Conservation (phyloP, 2,888 invertebrate genomes). For the Macrosoma leucophasiata region DNA sequence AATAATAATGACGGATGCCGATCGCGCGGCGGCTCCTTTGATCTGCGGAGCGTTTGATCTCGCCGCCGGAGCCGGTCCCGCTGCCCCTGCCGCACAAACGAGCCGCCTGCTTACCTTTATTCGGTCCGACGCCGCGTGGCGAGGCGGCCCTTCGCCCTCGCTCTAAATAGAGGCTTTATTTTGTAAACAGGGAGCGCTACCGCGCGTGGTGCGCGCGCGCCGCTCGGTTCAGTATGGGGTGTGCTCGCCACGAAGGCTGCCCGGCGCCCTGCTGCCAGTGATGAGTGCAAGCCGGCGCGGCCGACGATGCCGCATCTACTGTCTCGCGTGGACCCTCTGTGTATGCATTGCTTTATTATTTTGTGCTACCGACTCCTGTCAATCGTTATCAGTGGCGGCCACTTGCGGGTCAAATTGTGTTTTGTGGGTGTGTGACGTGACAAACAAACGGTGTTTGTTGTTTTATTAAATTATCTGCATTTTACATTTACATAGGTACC, state of each 20-base stretch:
- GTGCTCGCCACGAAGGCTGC: constrained; percentile 36
- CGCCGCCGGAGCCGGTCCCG: constrained; percentile 69
- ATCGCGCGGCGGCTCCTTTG: constrained; percentile 75
- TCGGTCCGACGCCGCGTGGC: constrained; percentile 68
- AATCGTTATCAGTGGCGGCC: background rate
- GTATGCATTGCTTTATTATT: constrained; percentile 53
- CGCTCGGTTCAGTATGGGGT: constrained; percentile 67
- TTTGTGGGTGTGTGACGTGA: constrained; percentile 6
- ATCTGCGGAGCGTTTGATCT: constrained; percentile 72
- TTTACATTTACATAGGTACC: no score
- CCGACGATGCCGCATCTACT: constrained; percentile 32
- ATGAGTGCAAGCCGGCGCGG: constrained; percentile 34
- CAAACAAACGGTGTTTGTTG: no score
- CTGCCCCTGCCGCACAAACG: constrained; percentile 71
- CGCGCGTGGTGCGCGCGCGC: constrained; percentile 49
- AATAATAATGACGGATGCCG: constrained; percentile 77
- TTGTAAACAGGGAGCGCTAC: constrained; percentile 72
- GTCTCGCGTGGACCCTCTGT: constrained; percentile 61
- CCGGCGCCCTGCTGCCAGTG: constrained; percentile 31
- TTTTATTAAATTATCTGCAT: no score
- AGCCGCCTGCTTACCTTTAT: constrained; percentile 69
- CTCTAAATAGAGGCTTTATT: constrained; percentile 72
- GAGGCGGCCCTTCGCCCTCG: constrained; percentile 70
- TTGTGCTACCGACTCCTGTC: constrained; percentile 15
- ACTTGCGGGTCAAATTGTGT: constrained; percentile 1